phyloP scores from a whole-genome alignment of 2,888 invertebrate genomes.

The Lordiphosa fenestrarum region DNA sequence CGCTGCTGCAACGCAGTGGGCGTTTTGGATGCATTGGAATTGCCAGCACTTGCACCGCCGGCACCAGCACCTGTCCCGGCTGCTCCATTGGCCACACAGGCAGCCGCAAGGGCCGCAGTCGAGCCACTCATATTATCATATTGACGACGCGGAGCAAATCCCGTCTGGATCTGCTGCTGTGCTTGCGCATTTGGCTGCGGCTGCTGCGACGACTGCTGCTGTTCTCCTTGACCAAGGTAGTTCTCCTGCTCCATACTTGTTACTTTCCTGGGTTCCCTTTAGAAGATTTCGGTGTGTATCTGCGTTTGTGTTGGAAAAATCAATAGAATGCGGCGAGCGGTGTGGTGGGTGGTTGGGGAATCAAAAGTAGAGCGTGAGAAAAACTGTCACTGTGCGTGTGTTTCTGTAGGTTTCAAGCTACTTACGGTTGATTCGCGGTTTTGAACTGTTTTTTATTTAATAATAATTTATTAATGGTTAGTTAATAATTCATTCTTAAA shows the following conservation, averaged over 20 bases:
- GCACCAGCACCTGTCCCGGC: background rate
- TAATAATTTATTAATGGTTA: slow-evolving; percentile 75
- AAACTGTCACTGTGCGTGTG: no score
- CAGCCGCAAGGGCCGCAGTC: slow-evolving; percentile 27
- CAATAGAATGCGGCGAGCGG: slow-evolving; percentile 21
- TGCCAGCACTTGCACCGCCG: no score
- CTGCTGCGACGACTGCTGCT: slow-evolving; percentile 22
- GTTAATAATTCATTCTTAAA: slow-evolving; percentile 78
- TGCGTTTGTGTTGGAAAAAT: slow-evolving; percentile 37
- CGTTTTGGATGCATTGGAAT: slow-evolving; percentile 4
- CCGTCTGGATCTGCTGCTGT: slow-evolving; percentile 54
- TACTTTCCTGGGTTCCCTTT: slow-evolving; percentile 21
- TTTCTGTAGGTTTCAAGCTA: background rate
- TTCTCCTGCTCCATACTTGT: slow-evolving; percentile 53
- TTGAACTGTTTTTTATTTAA: slow-evolving; percentile 79
- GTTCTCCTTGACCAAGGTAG: slow-evolving; percentile 34
- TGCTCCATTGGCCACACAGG: slow-evolving; percentile 56
- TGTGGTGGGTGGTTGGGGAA: background rate
- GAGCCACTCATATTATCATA: slow-evolving; percentile 64
- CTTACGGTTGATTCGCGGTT: slow-evolving; percentile 65
- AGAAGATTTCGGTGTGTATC: slow-evolving; percentile 42
- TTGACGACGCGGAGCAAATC: slow-evolving; percentile 78
- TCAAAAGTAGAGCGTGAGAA: no score
- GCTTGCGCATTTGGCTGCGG: slow-evolving; percentile 10
- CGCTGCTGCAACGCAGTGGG: slow-evolving; percentile 41